A percentile compares a stretch with the other conserved stretches of the same genome.
Evolutionary conservation across 2,888 invertebrate genomes (phyloP).

Genomic region (Tinea pellionella): DNA sequence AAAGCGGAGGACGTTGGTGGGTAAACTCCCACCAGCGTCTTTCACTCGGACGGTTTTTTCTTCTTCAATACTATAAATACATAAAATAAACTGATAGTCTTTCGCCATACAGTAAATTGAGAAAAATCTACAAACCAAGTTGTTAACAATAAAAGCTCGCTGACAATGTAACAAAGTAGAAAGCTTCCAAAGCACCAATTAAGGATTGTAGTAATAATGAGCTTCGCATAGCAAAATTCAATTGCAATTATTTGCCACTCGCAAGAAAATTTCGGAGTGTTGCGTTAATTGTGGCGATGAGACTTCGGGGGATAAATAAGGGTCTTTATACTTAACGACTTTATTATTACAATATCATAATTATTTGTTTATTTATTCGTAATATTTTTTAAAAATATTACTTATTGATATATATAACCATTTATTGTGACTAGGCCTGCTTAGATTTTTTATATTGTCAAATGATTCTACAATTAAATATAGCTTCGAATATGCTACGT

Average conservation of each 20-base stretch:
- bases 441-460: too few species aligned
- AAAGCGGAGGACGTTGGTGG: too few species aligned
- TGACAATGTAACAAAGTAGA: conserved; percentile 1
- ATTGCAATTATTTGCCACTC: conserved; percentile 56
- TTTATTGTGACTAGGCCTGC: too few species aligned
- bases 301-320: conserved; percentile 17
- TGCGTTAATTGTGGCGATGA: conserved; percentile 42
- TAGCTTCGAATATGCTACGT: too few species aligned
- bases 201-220: not conserved
- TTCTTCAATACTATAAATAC: too few species aligned
- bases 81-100: not conserved
- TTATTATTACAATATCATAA: too few species aligned
- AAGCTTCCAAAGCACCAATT: conserved; percentile 11
- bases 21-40: too few species aligned
- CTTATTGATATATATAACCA: too few species aligned
- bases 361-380: too few species aligned
- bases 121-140: not conserved
- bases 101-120: not conserved
- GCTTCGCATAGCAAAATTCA: conserved; percentile 37
- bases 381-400: too few species aligned
- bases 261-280: conserved; percentile 46
- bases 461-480: too few species aligned
- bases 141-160: not conserved
- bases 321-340: conserved; percentile 17
- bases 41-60: too few species aligned